Percentiles rank a stretch among this genome's conserved stretches.
Conservation (phyloP, 2,888 invertebrate species). For the Lochmaea capreae region DNA sequence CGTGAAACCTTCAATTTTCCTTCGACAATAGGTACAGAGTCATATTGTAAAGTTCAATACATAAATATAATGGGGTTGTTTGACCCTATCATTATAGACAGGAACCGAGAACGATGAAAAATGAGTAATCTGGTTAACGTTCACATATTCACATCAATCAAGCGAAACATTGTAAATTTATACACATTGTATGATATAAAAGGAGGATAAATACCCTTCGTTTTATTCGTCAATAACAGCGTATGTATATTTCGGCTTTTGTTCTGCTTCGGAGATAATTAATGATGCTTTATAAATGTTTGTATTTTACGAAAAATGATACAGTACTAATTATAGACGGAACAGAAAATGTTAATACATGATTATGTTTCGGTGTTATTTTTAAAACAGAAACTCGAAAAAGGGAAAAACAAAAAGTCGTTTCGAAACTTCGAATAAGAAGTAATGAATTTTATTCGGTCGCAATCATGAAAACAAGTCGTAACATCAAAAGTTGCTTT, state of each 20-base stretch:
- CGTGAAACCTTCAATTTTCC: too few relatives aligned
- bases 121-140: conserved; percentile 9
- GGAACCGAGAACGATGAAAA: conserved; percentile 16
- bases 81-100: conserved; percentile 9
- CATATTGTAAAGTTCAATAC: not conserved
- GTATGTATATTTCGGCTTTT: conserved; percentile 20
- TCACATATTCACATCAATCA: conserved; percentile 25
- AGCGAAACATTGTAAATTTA: conserved; percentile 9
- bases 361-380: too few relatives aligned
- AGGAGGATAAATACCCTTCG: conserved; percentile 8
- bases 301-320: too few relatives aligned
- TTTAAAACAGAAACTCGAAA: not conserved
- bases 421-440: not conserved
- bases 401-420: not conserved
- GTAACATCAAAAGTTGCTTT: conserved; percentile 1
- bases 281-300: not conserved
- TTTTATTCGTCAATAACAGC: not conserved
- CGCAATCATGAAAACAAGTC: conserved; percentile 12
- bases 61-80: conserved; percentile 3
- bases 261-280: conserved; percentile 9
- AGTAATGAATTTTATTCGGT: conserved; percentile 7
- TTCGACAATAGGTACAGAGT: not conserved
- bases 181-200: conserved; percentile 9
- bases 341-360: too few relatives aligned
- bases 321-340: too few relatives aligned